phyloP scores from a whole-genome alignment of 2,888 invertebrate genomes.

The Fragum sueziense region DNA sequence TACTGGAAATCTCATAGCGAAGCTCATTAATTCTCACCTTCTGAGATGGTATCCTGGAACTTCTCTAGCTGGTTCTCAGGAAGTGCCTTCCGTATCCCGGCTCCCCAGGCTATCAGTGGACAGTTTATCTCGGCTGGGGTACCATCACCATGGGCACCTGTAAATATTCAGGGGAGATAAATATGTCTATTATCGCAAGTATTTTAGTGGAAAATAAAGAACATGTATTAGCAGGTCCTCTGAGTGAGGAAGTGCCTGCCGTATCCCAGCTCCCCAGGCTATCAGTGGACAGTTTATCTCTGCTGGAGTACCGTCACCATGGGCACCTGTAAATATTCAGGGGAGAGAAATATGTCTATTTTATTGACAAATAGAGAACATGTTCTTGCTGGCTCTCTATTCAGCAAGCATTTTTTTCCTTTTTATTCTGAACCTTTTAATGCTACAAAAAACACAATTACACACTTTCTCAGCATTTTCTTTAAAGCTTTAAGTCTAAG shows the following conservation, averaged over 20 bases:
- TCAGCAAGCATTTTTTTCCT: no score
- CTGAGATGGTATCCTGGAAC: slow-evolving; percentile 40
- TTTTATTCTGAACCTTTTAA: no score
- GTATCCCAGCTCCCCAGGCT: slow-evolving; percentile 95
- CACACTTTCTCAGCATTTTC: no score
- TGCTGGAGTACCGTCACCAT: slow-evolving; percentile 93
- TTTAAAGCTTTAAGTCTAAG: no score
- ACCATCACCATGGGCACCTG: slow-evolving; percentile 96
- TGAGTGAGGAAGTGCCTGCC: slow-evolving; percentile 64
- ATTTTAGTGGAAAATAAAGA: no score
- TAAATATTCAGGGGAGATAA: background rate
- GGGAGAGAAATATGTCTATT: no score
- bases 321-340: slow-evolving; percentile 87
- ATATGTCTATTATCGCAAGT: no score
- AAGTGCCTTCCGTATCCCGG: slow-evolving; percentile 86
- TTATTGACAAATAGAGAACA: no score
- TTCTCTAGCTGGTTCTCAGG: slow-evolving; percentile 29
- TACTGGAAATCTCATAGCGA: no score
- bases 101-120: slow-evolving; percentile 96
- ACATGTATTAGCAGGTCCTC: slow-evolving; percentile 33
- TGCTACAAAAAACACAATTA: no score
- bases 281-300: slow-evolving; percentile 97
- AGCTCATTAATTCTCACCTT: no score
- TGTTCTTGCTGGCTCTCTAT: no score
- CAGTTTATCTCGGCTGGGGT: slow-evolving; percentile 94